Evolutionary conservation across 2,113 vertebrate genomes (phyloP), one percentile per base, ranked within the genome.

Genomic region (Ivindomyrus marchei): DNA sequence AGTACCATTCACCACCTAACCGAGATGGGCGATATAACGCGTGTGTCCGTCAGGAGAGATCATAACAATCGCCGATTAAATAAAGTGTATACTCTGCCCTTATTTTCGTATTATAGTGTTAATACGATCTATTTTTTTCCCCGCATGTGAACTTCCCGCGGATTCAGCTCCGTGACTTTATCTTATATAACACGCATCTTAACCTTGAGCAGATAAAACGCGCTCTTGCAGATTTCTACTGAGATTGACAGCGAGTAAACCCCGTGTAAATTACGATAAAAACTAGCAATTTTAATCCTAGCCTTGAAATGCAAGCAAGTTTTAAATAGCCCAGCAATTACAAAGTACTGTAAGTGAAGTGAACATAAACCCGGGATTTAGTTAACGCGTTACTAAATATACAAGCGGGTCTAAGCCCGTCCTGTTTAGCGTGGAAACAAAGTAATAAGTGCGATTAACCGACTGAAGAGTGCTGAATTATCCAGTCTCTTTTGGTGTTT

Each of bases 171-270:
- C 19, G 3, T 49, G 70, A 90, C 88, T 90, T 88, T 85, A 39
- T n/a, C 84, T 91, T 91, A 90, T 47, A 90, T 91, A 89, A 89
- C 50, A 85, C 27, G 50, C 87, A 89, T 7, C 86, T 0, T 91
- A 91, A 90, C 90, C 91, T 89, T 91, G 90, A 91, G 77, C 84
- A 80, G 89, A 90, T 90, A 89, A 66, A 89, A 91, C 86, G 70
- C 83, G 24, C 83, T 21, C 70, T 39, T 39, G 36, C 70, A 89
- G 83, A 92, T 93, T 53, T 88, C 90, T 91, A 66, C 27, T 89
- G 52, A 88, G 74, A 3, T 85, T 91, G 87, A 13, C 52, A 89
- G 49, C 10, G 46, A 42, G 86, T 77, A 9, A 89, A 87, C 27
- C 50, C 74, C 21, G 45, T 89, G 39, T 89, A 89, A 90, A 90